Evolutionary conservation across 2,888 invertebrate species (phyloP).

Genomic region (Rhagonycha fulva): DNA sequence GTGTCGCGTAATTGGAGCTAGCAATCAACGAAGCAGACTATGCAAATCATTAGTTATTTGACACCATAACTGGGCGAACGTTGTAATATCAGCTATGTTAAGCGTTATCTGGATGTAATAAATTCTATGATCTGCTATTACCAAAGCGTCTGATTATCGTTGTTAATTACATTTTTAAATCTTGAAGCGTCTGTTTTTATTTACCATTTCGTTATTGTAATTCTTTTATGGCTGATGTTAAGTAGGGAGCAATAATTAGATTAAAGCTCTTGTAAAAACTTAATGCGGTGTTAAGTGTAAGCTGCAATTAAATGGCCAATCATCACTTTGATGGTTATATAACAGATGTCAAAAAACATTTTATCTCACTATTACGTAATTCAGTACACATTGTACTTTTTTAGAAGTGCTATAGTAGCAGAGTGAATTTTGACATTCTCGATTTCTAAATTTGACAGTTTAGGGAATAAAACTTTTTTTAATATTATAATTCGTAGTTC

Average conservation of each 20-base stretch:
- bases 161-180: slow-evolving; percentile 11
- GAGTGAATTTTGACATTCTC: neutral
- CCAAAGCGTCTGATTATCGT: slow-evolving; percentile 7
- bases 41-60: slow-evolving; percentile 32
- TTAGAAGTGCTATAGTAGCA: neutral
- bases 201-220: neutral
- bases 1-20: slow-evolving; percentile 36
- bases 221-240: neutral
- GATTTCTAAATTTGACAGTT: neutral
- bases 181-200: neutral
- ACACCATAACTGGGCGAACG: slow-evolving; percentile 14
- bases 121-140: slow-evolving; percentile 9
- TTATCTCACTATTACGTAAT: neutral
- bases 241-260: slow-evolving; percentile 9
- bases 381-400: neutral
- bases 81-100: slow-evolving; percentile 14
- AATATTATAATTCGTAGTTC: neutral
- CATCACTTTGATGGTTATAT: slow-evolving; percentile 22
- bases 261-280: slow-evolving; percentile 20
- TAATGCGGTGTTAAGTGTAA: slow-evolving; percentile 17
- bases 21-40: slow-evolving; percentile 33
- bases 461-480: neutral
- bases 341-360: slow-evolving; percentile 11
- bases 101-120: slow-evolving; percentile 15
- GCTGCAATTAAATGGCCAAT: slow-evolving; percentile 25